phyloP scores from a whole-genome alignment of 2,797 vertebrate genomes.

The Phalloptychus januarius region DNA sequence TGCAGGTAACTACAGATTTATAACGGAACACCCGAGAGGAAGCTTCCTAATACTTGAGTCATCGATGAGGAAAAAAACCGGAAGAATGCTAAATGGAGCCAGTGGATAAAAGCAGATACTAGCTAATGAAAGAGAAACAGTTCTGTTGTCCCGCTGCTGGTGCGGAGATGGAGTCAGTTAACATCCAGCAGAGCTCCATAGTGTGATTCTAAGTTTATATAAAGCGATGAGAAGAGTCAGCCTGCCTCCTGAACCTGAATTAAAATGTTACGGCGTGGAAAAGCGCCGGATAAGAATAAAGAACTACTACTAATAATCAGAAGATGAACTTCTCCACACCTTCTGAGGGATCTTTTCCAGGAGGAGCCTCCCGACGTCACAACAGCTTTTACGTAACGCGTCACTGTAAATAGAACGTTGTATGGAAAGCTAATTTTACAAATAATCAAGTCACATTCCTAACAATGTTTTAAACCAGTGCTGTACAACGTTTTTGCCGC shows the following conservation, averaged over 20 bases:
- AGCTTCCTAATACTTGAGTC: no score
- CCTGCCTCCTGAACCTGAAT: conserved; percentile 12
- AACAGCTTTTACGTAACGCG: conserved; percentile 45
- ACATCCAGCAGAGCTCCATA: conserved; percentile 52
- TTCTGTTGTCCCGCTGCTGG: conserved; percentile 9
- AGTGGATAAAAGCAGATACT: background rate
- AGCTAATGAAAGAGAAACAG: conserved; percentile 8
- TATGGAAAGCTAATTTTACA: background rate
- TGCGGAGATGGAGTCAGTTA: conserved; percentile 1
- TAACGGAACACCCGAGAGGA: background rate
- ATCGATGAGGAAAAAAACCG: background rate
- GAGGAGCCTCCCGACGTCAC: conserved; percentile 20
- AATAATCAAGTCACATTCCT: background rate
- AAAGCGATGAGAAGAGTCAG: conserved; percentile 11
- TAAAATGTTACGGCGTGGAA: background rate
- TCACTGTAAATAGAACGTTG: background rate
- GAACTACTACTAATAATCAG: conserved; percentile 16
- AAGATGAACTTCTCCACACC: conserved; percentile 34
- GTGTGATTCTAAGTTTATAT: conserved; percentile 49
- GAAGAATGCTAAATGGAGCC: background rate
- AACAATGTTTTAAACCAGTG: background rate
- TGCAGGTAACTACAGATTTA: background rate
- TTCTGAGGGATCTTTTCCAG: conserved; percentile 67
- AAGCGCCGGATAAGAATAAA: conserved; percentile 8
- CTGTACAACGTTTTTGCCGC: background rate